Conservation (phyloP, 2,888 invertebrate genomes). For the Nomada flava region DNA sequence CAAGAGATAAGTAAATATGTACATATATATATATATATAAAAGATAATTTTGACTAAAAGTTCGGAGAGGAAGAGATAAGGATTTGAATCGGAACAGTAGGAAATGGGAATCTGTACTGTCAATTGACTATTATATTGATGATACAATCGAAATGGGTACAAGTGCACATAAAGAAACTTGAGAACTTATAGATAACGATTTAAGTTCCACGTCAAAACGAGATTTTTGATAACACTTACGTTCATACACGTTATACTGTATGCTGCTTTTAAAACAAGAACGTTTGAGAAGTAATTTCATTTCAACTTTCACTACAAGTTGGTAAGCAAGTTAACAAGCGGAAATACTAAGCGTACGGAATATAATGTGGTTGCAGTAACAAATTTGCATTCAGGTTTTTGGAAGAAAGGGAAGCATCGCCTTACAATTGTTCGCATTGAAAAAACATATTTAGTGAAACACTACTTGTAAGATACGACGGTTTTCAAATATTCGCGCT, state of each 20-base stretch:
- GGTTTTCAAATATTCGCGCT: constrained; percentile 37
- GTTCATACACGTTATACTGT: background rate
- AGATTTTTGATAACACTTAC: background rate
- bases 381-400: background rate
- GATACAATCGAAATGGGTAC: too few species aligned
- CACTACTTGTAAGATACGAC: too few species aligned
- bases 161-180: too few species aligned
- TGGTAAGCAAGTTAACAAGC: constrained; percentile 4
- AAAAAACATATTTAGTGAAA: too few species aligned
- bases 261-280: background rate
- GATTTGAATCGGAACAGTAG: background rate
- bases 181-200: too few species aligned
- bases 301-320: constrained; percentile 11
- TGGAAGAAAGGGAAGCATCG: too few species aligned
- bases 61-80: background rate
- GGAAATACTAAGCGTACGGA: background rate
- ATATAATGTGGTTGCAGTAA: background rate
- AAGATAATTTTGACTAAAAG: background rate
- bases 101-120: background rate
- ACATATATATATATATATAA: background rate
- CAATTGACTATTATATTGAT: background rate
- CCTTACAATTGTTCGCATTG: too few species aligned
- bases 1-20: too few species aligned
- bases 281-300: background rate
- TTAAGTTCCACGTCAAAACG: background rate